A percentile compares a stretch with the other conserved stretches of the same genome.
Conservation (phyloP, 2,888 invertebrate species). For the Morinoia aosen region DNA sequence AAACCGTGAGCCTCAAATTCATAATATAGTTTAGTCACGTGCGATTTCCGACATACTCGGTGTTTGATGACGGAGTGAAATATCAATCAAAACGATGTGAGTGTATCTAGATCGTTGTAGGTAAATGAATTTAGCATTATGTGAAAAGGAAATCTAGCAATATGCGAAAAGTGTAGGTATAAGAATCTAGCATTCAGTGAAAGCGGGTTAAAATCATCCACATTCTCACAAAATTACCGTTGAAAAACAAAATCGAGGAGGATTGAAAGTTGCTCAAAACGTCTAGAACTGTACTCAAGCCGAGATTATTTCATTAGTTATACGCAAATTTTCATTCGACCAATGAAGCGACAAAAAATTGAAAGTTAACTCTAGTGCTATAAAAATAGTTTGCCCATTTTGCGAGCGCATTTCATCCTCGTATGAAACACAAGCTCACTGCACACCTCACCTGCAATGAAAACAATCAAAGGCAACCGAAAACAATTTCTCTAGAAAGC, state of each 20-base stretch:
- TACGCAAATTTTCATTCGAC: neutral
- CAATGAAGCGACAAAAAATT: too few relatives aligned
- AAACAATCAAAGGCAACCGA: neutral
- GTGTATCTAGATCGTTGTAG: neutral
- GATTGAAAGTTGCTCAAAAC: neutral
- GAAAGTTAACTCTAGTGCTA: too few relatives aligned
- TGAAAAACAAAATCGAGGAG: neutral
- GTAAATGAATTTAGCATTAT: neutral
- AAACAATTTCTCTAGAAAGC: neutral
- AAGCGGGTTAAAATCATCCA: too few relatives aligned
- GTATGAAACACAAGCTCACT: neutral
- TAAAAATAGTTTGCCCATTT: too few relatives aligned
- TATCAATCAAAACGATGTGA: neutral
- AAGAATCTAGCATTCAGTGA: too few relatives aligned
- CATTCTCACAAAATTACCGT: too few relatives aligned
- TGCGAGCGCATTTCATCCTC: neutral
- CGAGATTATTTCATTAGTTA: neutral
- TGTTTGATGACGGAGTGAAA: neutral
- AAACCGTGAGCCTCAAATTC: conserved; percentile 57
- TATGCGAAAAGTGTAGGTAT: too few relatives aligned
- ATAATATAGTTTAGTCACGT: neutral
- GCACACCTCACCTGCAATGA: neutral
- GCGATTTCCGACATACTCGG: neutral
- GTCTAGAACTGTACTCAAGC: neutral
- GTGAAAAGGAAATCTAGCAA: too few relatives aligned